Evolutionary conservation across 2,113 vertebrate genomes (phyloP), one percentile per base, ranked within the genome.

Genomic region (Mugil cephalus): DNA sequence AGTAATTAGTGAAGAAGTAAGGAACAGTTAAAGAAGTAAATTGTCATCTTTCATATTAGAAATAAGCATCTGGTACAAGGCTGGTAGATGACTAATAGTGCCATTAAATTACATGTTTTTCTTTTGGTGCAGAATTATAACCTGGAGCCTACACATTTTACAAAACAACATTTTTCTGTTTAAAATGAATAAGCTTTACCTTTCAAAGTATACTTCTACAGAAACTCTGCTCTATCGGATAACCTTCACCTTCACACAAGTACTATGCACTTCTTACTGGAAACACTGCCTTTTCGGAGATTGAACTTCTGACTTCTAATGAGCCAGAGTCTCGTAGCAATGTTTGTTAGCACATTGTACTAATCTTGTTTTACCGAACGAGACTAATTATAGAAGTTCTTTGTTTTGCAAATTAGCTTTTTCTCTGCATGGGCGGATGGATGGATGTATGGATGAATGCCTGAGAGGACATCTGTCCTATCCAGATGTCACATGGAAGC

Each of bases 291-390:
- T 61, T 65, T 35, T 15, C 48, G 60, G 53, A 47, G 21, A 30
- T 69, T 66, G 54, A 76, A 36, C 24, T 18, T 61, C 14, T 62
- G 63, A 72, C 67, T 12, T 65, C 55, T 65, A 74, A 63, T 77
- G 52, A 83, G 64, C 42, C 11, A 17, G n/a, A 62, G 40, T 15
- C 43, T 48, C 24, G 19, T 48, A 67, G 61, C 43, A 9, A 53
- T 13, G 9, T 60, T 70, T 64, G 74, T 63, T 72, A 55, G 51
- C 38, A 67, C 30, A 45, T 19, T 50, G 40, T 18, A 21, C 10
- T 54, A 13, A 48, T 56, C 15, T 43, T n/a, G 14, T 24, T 52
- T 51, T 19, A 73, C 34, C 19, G 53, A 73, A 66, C 48, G 63
- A n/a, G 66, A 69, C 36, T 40, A 52, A 59, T 63, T 50, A 45